Conservation (phyloP, 2,113 vertebrate genomes). For the Spheniscus mendiculus region DNA sequence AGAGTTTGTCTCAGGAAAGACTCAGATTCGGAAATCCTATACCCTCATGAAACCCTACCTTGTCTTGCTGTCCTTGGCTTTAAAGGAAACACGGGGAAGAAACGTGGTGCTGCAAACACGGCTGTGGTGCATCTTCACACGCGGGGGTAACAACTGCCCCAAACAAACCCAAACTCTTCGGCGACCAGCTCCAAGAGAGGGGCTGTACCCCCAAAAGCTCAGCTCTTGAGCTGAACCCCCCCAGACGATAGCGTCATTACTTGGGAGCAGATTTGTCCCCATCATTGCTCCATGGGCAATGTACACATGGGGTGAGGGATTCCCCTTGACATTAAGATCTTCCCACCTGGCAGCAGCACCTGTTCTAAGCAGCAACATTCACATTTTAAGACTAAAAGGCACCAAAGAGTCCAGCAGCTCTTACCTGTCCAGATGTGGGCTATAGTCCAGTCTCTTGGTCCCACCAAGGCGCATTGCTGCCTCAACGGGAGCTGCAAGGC, state of each 20-base stretch:
- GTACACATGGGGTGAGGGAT: rapidly evolving
- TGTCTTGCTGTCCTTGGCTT: slow-evolving; percentile 38
- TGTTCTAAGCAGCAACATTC: neutral
- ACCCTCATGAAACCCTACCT: slow-evolving; percentile 75
- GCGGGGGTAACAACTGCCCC: rapidly evolving
- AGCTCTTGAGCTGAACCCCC: rapidly evolving
- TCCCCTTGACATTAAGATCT: neutral
- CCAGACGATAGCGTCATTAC: rapidly evolving
- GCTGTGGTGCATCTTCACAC: neutral
- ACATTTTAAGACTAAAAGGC: neutral
- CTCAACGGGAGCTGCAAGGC: rapidly evolving
- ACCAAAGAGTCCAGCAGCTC: neutral
- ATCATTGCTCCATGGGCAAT: rapidly evolving
- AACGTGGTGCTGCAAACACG: neutral
- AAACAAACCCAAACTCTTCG: neutral
- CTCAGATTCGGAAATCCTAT: slow-evolving; percentile 78
- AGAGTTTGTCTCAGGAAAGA: slow-evolving; percentile 56
- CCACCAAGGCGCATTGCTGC: rapidly evolving
- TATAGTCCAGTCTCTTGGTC: neutral
- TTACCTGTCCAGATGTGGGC: neutral
- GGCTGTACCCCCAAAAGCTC: neutral
- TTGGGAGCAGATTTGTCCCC: neutral
- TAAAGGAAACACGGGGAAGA: slow-evolving; percentile 30
- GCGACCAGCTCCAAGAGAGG: neutral
- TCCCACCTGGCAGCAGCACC: neutral